Evolutionary conservation across 2,113 vertebrate species (phyloP), one percentile per base, ranked within the genome.

Genomic region (Ochotona princeps): DNA sequence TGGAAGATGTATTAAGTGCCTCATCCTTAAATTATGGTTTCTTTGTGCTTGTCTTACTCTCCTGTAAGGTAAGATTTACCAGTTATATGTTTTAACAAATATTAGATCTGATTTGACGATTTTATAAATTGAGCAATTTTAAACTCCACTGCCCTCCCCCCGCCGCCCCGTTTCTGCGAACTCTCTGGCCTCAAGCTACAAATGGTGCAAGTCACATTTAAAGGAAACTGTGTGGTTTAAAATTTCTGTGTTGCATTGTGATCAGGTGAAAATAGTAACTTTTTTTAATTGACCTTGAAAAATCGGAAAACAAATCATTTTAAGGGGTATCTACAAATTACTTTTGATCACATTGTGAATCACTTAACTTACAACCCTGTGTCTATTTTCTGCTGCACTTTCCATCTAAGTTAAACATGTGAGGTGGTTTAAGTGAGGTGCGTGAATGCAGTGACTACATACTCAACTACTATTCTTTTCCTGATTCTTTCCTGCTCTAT

Each of bases 261-360:
- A 26, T 82, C 69, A 38, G 70, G 44, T 87, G 57, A 91, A 76
- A 61, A 49, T 25, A 85, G 38, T 51, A 90, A 66, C 28, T 72
- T 57, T 20, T 73, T 63, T 35, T 35, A 76, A 67, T 1, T n/a
- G 38, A 67, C 20, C 25, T 80, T 72, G 54, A 90, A 94, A 87
- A 47, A 78, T 79, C 30, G 60, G 72, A 96, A 92, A 87, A 67
- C 35, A 67, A 83, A 60, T 67, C 20, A 63, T 81, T 93, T 80
- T 83, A 61, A 92, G 86, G 35, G 60, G 44, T 11, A 54, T 4
- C 8, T 85, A 2, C 38, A 51, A 83, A 49, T 85, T 75, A 23
- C 49, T 85, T 92, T 66, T 38, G 35, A 70, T 72, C 51, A 54
- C 15, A 70, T 84, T 86, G 28, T 70, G 32, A 83, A 80, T 57